Evolutionary conservation across 2,797 vertebrate genomes (phyloP).

Genomic region (Scolopax bukidnonensis): DNA sequence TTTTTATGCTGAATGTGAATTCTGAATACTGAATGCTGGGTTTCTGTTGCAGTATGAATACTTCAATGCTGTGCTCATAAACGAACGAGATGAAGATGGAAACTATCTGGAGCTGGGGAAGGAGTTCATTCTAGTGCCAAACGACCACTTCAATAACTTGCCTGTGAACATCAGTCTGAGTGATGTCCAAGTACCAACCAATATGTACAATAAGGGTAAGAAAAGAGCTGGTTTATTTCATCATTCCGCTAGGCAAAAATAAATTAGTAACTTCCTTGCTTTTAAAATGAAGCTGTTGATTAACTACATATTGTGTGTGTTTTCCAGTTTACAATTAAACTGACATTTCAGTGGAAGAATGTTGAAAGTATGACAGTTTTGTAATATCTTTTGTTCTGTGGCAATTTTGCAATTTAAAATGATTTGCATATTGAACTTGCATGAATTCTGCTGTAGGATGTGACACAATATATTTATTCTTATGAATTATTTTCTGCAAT

Average conservation of each 20-base stretch:
- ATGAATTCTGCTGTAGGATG: background rate
- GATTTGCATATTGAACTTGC: background rate
- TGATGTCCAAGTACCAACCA: slow-evolving; percentile 97
- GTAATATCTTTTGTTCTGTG: background rate
- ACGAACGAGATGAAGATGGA: slow-evolving; percentile 92
- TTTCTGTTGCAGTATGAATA: slow-evolving; percentile 92
- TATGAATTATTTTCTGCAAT: background rate
- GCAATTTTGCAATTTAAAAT: background rate
- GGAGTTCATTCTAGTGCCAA: slow-evolving; percentile 94
- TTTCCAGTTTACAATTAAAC: background rate
- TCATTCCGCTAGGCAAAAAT: background rate
- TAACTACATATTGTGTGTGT: background rate
- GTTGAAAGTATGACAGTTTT: background rate
- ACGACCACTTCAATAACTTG: slow-evolving; percentile 98
- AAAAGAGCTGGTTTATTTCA: background rate
- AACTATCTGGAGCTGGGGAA: slow-evolving; percentile 93
- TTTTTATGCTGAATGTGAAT: background rate
- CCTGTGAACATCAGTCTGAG: slow-evolving; percentile 97
- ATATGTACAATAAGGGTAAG: slow-evolving; percentile 99
- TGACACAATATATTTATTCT: background rate
- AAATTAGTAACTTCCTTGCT: background rate
- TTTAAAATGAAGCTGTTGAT: background rate
- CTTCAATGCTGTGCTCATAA: slow-evolving; percentile 98
- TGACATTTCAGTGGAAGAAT: background rate
- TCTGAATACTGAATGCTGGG: background rate